Conservation (phyloP, 2,888 invertebrate genomes). For the Branchellion lobata region DNA sequence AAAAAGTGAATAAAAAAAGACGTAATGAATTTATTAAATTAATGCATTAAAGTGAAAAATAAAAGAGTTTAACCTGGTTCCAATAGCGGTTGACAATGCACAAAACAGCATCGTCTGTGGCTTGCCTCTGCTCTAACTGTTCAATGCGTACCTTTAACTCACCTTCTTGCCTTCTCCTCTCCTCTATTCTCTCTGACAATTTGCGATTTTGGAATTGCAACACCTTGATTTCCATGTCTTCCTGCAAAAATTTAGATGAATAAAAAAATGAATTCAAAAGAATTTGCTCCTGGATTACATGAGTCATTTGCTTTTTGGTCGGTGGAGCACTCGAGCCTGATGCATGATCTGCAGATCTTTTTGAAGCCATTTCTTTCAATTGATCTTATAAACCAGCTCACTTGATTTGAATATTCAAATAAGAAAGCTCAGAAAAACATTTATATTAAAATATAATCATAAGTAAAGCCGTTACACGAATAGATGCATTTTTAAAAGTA, state of each 20-base stretch:
- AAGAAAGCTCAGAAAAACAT: not conserved
- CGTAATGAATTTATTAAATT: not conserved
- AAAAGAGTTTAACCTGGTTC: constrained; percentile 59
- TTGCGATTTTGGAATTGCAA: constrained; percentile 96
- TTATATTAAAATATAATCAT: not conserved
- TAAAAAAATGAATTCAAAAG: constrained; percentile 3
- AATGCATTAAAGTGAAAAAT: not conserved
- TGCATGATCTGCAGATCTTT: constrained; percentile 19
- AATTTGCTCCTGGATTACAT: constrained; percentile 52
- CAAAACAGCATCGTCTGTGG: constrained; percentile 89
- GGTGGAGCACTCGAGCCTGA: constrained; percentile 34
- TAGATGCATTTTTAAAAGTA: not conserved
- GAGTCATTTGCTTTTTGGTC: constrained; percentile 55
- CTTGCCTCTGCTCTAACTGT: constrained; percentile 83
- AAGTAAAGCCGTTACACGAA: not conserved
- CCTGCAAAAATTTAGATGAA: constrained; percentile 64
- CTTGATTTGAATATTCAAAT: not conserved
- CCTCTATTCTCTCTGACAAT: constrained; percentile 69
- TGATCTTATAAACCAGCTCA: too few species aligned
- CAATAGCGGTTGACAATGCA: constrained; percentile 85
- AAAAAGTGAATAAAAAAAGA: not conserved
- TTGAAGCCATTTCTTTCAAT: constrained; percentile 12
- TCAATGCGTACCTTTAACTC: constrained; percentile 63
- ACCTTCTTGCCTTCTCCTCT: constrained; percentile 59
- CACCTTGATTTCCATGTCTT: constrained; percentile 96